Evolutionary conservation across 2,797 vertebrate species (phyloP).

Genomic region (Vultur gryphus): DNA sequence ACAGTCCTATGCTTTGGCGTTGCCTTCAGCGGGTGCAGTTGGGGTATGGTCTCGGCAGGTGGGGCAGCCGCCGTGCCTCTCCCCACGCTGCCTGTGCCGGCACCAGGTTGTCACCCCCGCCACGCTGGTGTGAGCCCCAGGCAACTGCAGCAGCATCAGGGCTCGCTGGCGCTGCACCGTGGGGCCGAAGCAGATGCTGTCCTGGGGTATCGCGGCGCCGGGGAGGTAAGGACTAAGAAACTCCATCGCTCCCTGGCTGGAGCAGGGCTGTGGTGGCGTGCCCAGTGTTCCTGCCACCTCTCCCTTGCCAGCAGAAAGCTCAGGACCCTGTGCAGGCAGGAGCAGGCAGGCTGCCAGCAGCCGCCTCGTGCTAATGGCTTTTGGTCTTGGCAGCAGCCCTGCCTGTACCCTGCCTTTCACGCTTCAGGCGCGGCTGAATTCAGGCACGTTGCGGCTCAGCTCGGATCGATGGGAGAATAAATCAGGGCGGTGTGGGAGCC

Average conservation of each 20-base stretch:
- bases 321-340: not conserved
- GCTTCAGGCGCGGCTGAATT: not conserved
- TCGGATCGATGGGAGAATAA: not conserved
- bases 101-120: not conserved
- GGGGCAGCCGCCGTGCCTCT: not conserved
- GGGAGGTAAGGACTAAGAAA: not conserved
- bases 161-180: rapidly evolving
- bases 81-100: not conserved
- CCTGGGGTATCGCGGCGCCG: rapidly evolving
- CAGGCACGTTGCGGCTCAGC: not conserved
- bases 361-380: not conserved
- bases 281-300: not conserved
- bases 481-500: not conserved
- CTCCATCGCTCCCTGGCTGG: rapidly evolving
- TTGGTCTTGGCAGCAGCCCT: not conserved
- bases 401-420: not conserved
- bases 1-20: rapidly evolving
- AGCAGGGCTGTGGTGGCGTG: not conserved
- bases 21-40: rapidly evolving
- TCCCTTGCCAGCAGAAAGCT: not conserved
- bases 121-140: rapidly evolving
- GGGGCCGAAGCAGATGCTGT: not conserved
- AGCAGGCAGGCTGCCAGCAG: not conserved
- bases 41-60: not conserved
- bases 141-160: not conserved